Evolutionary conservation across 2,113 vertebrate genomes (phyloP), one percentile per base, ranked within the genome.

Genomic region (Hemibagrus wyckioides): DNA sequence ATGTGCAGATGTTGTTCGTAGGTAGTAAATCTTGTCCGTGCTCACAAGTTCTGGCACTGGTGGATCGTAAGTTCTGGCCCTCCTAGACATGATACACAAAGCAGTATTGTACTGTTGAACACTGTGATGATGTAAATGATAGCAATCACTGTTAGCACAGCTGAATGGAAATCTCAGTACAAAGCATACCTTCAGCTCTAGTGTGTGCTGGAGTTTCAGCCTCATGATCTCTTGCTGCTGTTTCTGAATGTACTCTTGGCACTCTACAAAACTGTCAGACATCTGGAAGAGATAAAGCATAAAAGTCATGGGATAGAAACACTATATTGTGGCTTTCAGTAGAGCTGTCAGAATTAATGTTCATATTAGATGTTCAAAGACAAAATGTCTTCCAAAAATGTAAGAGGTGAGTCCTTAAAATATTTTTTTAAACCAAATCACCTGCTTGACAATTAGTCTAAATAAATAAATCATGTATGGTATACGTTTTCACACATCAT

Each of bases 231-330:
- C 95, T 90, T 98, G 96, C 3, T 97, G 94, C 88, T 95, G 96
- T 69, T 92, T 93, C 88, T 97, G 97, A 91, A 97, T 94, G 85
- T 96, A 94, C 86, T 96, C 94, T 90, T 96, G 97, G 89, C 96
- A 97, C 91, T 96, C 96, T 80, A 95, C 93, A 92, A 98, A 96
- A 86, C 95, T 95, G 92, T 96, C 90, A 17, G 94, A 95, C 83
- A 96, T 96, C 97, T 98, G 92, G 28, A 86, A 30, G 71, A 82
- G 56, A 89, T 41, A 85, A 25, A 89, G 30, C 36, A 59, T 44
- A 54, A 71, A 7, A 19, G 33, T 30, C 52, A 41, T n/a, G 23
- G 23, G 52, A 84, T n/a, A 80, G 36, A 19, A 77, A 48, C 7
- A n/a, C 14, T 21, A 44, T 50, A 36, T 44, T 52, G n/a, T 2